Evolutionary conservation across 2,113 vertebrate species (phyloP).

Genomic region (Progne subis): DNA sequence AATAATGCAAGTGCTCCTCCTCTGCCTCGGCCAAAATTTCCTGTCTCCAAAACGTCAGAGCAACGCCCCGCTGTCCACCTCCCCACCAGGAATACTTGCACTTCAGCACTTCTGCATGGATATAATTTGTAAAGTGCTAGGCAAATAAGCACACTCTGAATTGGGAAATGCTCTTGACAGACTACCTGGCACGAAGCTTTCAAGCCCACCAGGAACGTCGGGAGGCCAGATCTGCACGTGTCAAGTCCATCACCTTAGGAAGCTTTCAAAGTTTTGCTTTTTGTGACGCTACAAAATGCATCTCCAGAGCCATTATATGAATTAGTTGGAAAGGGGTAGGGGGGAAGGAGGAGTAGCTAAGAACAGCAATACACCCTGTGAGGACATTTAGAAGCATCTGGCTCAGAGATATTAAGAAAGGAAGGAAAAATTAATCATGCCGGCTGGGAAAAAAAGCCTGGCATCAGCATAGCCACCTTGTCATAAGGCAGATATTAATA

Average conservation of each 20-base stretch:
- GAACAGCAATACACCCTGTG: conserved; percentile 78
- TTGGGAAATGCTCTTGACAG: neutral
- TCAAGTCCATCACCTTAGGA: conserved; percentile 23
- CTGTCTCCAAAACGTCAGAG: neutral
- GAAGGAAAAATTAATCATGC: conserved; percentile 81
- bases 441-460: neutral
- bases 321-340: conserved; percentile 52
- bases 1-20: neutral
- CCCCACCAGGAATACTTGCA: neutral
- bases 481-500: conserved; percentile 71
- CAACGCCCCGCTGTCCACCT: neutral
- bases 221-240: neutral
- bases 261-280: conserved; percentile 53
- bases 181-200: conserved; percentile 19
- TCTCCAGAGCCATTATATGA: conserved; percentile 84
- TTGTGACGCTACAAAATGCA: conserved; percentile 60
- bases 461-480: conserved; percentile 67
- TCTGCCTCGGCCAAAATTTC: neutral
- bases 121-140: conserved; percentile 51
- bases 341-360: conserved; percentile 65
- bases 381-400: conserved; percentile 73
- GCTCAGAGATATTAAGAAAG: conserved; percentile 84
- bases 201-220: neutral
- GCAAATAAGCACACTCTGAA: neutral
- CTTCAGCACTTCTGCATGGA: conserved; percentile 35